Percentiles rank a stretch among this genome's conserved stretches.
These are phyloP conservation scores for Ochotona curzoniae DNA, from an alignment of 2,113 vertebrate species.

Conservation along the genomic window DNA sequence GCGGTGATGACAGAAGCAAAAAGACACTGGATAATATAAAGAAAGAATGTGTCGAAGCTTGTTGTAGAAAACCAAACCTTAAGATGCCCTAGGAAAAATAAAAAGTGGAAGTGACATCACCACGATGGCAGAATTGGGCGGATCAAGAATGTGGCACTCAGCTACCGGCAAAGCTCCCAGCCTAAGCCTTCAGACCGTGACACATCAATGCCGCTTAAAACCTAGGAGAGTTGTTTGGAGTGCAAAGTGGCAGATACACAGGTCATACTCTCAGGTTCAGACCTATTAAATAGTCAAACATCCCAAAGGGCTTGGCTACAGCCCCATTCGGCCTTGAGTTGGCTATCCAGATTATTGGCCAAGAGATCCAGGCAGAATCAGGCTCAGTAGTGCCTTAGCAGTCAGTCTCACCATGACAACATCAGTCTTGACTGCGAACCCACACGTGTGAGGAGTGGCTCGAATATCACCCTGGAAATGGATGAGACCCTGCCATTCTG, in stretches of 20 bases:
- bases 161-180: background rate
- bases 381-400: accelerated
- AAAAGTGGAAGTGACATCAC: background rate
- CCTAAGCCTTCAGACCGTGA: background rate
- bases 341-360: background rate
- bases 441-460: no score
- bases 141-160: background rate
- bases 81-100: slow-evolving; percentile 20
- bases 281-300: background rate
- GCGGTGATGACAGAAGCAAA: background rate
- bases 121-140: background rate
- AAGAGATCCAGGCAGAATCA: no score
- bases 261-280: background rate
- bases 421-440: background rate
- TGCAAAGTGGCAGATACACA: background rate
- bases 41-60: slow-evolving; percentile 15
- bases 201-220: background rate
- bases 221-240: background rate
- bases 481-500: no score
- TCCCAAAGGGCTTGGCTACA: background rate
- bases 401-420: no score
- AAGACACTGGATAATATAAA: background rate
- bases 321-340: background rate
- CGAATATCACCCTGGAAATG: no score
- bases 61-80: background rate